phyloP scores from a whole-genome alignment of 2,888 invertebrate genomes.

The Trypoxylon attenuatum region DNA sequence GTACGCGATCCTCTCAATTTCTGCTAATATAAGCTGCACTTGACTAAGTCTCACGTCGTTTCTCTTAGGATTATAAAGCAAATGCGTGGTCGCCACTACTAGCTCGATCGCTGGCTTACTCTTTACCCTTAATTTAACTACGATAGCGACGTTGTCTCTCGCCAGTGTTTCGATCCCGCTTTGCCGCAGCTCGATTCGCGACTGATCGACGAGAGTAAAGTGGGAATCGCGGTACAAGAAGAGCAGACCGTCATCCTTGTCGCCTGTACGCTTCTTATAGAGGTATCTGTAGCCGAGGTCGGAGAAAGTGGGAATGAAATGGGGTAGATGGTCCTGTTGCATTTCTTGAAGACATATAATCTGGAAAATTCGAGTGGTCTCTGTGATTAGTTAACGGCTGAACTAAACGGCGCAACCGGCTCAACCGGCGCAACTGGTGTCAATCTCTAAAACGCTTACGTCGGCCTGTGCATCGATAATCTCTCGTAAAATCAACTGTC shows the following conservation, averaged over 20 bases:
- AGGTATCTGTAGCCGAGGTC: slow-evolving; percentile 82
- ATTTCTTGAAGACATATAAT: slow-evolving; percentile 94
- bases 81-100: slow-evolving; percentile 93
- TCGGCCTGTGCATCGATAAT: slow-evolving; percentile 78
- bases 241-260: slow-evolving; percentile 91
- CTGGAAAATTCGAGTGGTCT: slow-evolving; percentile 73
- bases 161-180: slow-evolving; percentile 81
- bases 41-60: slow-evolving; percentile 94
- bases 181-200: slow-evolving; percentile 83
- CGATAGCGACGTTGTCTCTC: slow-evolving; percentile 91
- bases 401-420: too few relatives aligned
- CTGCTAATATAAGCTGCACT: slow-evolving; percentile 87
- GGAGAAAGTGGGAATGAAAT: slow-evolving; percentile 78
- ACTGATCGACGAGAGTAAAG: slow-evolving; percentile 81
- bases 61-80: slow-evolving; percentile 93
- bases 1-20: slow-evolving; percentile 87
- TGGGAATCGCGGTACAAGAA: slow-evolving; percentile 84
- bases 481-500: slow-evolving; percentile 77
- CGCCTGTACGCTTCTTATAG: slow-evolving; percentile 89
- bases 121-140: slow-evolving; percentile 83
- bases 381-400: not conserved
- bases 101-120: slow-evolving; percentile 76
- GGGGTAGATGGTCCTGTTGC: slow-evolving; percentile 83
- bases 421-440: not conserved
- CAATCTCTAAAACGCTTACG: slow-evolving; percentile 73